Base-by-base conservation (phyloP, 1,140 invertebrate genomes). In the Phthorimaea operculella region DNA sequence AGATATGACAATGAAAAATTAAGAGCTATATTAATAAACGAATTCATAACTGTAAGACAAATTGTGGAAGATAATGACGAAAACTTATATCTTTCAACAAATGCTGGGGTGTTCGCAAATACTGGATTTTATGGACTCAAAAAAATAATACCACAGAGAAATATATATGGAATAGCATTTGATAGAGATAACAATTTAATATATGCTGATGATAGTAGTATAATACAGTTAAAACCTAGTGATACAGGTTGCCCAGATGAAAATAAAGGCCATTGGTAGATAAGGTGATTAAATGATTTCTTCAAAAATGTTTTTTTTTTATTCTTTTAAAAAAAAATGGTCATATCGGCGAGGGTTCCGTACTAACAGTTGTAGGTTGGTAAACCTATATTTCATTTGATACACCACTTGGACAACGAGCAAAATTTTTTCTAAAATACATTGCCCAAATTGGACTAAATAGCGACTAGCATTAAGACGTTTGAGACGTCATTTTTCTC, bases 141-240 rank as follows among this genome's bases (percentile, higher is more conserved):
- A 10, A 72, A 68, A 53, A 59, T 79, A 42, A 52, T 74, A 33
- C 59, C 72, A 42, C 54, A 68, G 18, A 75, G 68, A 52, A 71
- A 72, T 57, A 55, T 78, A 7, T 70, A 73, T 33, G 75, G 76
- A 12, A 16, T 81, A 28, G 56, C 76, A 0, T 78, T 78, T 50
- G 78, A 81, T 60, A 75, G 51, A 36, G 63, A 79, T 21, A 76
- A 79, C 55, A 72, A 72, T 57, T 63, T 78, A 21, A 62, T 81
- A 45, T 57, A 69, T 48, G 72, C 74, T 11, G 70, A 74, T 59
- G 65, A 74, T 9, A 72, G 56, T 39, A 62, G 61, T 54, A 64
- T 81, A 51, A 59, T 76, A 8, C 68, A 60, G 55, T 55, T 77
- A 16, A 53, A 56, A 8, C 52, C 59, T 33, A 76, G 63, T 63